These are phyloP conservation scores for Hydrochoerus hydrochaeris DNA, from an alignment of 2,113 vertebrate species.

Conservation along the genomic window DNA sequence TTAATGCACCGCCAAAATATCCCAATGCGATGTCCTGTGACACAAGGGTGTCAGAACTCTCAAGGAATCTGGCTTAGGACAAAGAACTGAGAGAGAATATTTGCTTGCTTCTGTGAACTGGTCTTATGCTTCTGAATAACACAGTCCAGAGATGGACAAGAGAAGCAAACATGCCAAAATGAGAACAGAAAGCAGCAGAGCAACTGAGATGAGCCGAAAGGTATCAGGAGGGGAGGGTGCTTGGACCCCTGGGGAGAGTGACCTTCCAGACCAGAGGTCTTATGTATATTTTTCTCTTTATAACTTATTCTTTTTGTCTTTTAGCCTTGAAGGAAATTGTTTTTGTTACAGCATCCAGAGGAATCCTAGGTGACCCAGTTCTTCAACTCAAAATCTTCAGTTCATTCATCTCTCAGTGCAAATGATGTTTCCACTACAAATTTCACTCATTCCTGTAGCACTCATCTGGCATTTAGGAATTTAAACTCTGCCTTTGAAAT, in stretches of 20 bases:
- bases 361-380: not conserved
- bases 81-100: not conserved
- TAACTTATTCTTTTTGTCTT: not conserved
- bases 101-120: not conserved
- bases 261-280: not conserved
- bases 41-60: not conserved
- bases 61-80: not conserved
- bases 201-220: not conserved
- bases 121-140: not conserved
- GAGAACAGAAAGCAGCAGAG: not conserved
- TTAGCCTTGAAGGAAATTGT: not conserved
- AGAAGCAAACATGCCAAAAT: not conserved
- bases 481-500: not conserved
- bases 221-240: not conserved
- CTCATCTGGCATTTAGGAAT: not conserved
- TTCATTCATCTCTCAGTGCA: not conserved
- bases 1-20: not conserved
- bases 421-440: not conserved
- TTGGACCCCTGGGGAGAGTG: accelerated
- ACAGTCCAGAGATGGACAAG: not conserved
- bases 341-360: not conserved
- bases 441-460: not conserved
- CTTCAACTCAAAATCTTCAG: not conserved
- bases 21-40: not conserved
- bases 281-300: accelerated